Conservation (phyloP, 2,797 vertebrate genomes). For the Ptychobarbus kaznakovi region DNA sequence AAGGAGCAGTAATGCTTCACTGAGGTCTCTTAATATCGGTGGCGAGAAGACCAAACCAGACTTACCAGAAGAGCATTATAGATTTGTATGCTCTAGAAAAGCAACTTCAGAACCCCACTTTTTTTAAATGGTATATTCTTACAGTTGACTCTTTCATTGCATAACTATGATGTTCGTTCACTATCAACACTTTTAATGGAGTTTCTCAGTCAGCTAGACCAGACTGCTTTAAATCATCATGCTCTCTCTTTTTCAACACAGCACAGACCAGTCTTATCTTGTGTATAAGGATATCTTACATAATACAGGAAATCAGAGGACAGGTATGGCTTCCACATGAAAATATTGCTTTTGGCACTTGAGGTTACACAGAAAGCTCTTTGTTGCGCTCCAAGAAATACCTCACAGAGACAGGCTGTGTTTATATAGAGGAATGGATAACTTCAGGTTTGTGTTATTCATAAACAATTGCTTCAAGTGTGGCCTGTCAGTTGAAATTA, state of each 20-base stretch:
- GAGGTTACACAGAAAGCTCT: constrained; percentile 68
- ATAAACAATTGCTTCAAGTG: constrained; percentile 52
- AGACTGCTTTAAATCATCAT: constrained; percentile 24
- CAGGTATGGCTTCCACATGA: constrained; percentile 73
- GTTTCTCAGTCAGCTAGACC: constrained; percentile 49
- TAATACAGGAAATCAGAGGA: constrained; percentile 69
- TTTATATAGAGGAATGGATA: constrained; percentile 62
- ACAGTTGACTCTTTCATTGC: constrained; percentile 69
- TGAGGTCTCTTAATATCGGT: constrained; percentile 26
- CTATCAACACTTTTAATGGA: constrained; percentile 69
- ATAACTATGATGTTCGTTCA: neutral
- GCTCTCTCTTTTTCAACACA: constrained; percentile 43
- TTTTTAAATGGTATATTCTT: neutral
- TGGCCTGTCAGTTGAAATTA: constrained; percentile 42
- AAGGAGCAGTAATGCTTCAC: neutral
- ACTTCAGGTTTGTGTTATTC: constrained; percentile 66
- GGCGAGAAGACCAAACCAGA: constrained; percentile 17
- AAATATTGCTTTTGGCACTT: constrained; percentile 73
- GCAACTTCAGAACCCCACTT: neutral
- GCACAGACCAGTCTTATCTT: constrained; percentile 68
- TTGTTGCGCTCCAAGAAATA: constrained; percentile 68
- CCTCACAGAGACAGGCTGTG: constrained; percentile 59
- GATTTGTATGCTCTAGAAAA: neutral
- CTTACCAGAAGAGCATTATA: neutral
- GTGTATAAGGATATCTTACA: constrained; percentile 62